Percentiles rank a stretch among this genome's conserved stretches.
Conservation (phyloP, 2,797 vertebrate genomes). For the Simalia tracyae region DNA sequence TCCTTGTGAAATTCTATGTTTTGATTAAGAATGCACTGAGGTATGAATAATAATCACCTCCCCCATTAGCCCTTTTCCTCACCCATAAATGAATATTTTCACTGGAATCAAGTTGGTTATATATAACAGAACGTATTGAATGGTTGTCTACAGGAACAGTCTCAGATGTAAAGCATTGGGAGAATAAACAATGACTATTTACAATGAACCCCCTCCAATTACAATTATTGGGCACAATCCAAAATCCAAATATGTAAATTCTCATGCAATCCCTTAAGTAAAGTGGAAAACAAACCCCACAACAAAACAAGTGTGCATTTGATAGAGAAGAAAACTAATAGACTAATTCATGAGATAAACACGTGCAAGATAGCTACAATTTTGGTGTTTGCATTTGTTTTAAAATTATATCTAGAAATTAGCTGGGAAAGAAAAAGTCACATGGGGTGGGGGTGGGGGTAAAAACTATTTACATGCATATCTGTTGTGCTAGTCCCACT, state of each 20-base stretch:
- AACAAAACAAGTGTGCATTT: not conserved
- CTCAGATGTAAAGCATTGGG: conserved; percentile 27
- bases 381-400: not conserved
- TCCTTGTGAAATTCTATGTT: conserved; percentile 64
- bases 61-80: conserved; percentile 28
- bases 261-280: not conserved
- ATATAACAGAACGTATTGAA: conserved; percentile 32
- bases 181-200: conserved; percentile 35
- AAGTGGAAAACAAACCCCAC: not conserved
- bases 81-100: conserved; percentile 47
- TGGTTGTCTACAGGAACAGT: conserved; percentile 17
- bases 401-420: not conserved
- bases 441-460: not conserved
- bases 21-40: conserved; percentile 70
- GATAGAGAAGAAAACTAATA: not conserved
- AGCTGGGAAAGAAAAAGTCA: not conserved
- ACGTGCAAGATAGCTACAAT: not conserved
- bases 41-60: conserved; percentile 63
- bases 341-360: not conserved
- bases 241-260: not conserved
- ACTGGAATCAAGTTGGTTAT: conserved; percentile 52
- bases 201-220: conserved; percentile 2
- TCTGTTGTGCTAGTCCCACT: not conserved
- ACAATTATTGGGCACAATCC: not conserved
- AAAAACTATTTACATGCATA: not conserved